These are phyloP conservation scores for Sminthopsis crassicaudata DNA, from an alignment of 2,113 vertebrate species.

Conservation along the genomic window DNA sequence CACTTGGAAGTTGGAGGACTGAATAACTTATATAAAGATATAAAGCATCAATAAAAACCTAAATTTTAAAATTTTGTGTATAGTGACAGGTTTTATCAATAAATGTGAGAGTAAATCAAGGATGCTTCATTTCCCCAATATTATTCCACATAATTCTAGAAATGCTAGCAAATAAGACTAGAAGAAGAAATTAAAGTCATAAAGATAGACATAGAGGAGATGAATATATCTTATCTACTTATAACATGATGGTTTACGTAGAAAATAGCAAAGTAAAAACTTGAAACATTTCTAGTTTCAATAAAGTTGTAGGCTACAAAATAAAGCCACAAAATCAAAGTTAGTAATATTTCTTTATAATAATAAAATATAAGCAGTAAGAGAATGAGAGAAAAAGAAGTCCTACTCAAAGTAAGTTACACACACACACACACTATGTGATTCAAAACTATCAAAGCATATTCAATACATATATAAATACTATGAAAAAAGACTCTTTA, in stretches of 20 bases:
- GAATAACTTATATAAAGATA: background rate
- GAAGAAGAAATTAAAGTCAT: background rate
- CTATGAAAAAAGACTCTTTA: background rate
- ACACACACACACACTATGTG: no score
- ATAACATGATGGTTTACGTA: background rate
- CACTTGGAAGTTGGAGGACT: background rate
- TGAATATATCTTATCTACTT: background rate
- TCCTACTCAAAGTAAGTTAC: background rate
- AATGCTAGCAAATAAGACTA: background rate
- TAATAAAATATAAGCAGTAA: background rate
- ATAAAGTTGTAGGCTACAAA: background rate
- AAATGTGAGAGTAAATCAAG: background rate
- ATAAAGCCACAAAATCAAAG: background rate
- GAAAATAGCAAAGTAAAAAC: background rate
- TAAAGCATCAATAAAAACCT: background rate
- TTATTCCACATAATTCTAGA: background rate
- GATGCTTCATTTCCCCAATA: background rate
- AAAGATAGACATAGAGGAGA: background rate
- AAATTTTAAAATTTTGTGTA: background rate
- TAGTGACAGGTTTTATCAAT: background rate
- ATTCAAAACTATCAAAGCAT: background rate
- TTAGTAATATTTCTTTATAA: background rate
- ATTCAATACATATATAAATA: background rate
- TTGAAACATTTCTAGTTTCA: background rate
- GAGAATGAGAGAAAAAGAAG: background rate